phyloP scores from a whole-genome alignment of 2,888 invertebrate species.

The Ellobium chinense region DNA sequence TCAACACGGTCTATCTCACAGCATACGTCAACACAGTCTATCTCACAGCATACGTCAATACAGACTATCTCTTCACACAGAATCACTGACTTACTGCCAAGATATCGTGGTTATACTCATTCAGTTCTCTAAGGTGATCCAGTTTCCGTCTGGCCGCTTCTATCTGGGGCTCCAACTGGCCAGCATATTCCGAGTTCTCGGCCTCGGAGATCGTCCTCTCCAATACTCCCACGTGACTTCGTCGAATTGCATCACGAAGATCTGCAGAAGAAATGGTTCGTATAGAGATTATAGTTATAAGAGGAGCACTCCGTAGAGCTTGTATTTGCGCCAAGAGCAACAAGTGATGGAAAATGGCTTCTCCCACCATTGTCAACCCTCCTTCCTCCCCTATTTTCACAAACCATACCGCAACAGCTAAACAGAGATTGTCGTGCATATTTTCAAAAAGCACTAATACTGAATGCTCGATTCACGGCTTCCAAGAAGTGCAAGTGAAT shows the following conservation, averaged over 20 bases:
- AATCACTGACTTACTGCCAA: conserved; percentile 46
- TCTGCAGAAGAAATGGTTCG: conserved; percentile 52
- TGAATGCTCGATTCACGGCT: too few relatives aligned
- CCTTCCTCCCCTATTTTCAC: neutral
- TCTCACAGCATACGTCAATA: too few relatives aligned
- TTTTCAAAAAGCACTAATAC: too few relatives aligned
- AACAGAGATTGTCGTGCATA: too few relatives aligned
- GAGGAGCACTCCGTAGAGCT: too few relatives aligned
- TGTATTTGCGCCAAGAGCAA: too few relatives aligned
- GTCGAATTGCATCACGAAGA: conserved; percentile 65
- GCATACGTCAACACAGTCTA: too few relatives aligned
- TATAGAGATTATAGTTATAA: too few relatives aligned
- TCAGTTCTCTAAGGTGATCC: conserved; percentile 62
- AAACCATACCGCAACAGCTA: neutral
- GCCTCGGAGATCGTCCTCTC: conserved; percentile 63
- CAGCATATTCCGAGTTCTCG: conserved; percentile 57
- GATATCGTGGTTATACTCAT: conserved; percentile 67
- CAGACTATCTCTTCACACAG: too few relatives aligned
- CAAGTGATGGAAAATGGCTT: too few relatives aligned
- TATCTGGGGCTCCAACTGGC: conserved; percentile 57
- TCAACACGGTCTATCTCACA: too few relatives aligned
- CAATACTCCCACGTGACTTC: conserved; percentile 64
- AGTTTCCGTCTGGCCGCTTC: conserved; percentile 62
- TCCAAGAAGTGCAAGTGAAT: too few relatives aligned
- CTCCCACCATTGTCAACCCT: neutral